These are phyloP conservation scores for Podarcis raffonei DNA, from an alignment of 2,113 vertebrate species.

Conservation along the genomic window DNA sequence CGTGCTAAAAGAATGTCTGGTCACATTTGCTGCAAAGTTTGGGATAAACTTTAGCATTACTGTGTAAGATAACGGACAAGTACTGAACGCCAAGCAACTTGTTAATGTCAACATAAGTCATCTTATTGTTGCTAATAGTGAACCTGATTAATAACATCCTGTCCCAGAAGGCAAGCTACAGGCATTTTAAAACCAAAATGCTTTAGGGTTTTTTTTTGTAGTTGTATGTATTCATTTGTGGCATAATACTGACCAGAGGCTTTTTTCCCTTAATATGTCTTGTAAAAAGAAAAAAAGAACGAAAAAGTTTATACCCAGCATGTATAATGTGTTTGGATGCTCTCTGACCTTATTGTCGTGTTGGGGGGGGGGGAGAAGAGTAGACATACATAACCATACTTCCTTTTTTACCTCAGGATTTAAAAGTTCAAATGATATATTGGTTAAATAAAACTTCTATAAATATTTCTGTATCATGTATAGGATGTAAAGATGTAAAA, in stretches of 20 bases:
- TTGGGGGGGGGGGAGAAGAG: constrained; percentile 28
- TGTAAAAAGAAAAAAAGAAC: constrained; percentile 44
- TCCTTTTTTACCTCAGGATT: constrained; percentile 88
- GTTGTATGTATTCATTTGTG: constrained; percentile 45
- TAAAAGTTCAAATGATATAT: constrained; percentile 81
- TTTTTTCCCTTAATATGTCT: constrained; percentile 23
- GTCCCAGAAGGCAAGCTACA: constrained; percentile 34
- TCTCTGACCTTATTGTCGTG: constrained; percentile 47
- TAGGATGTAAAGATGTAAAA: constrained; percentile 84
- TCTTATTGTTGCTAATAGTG: constrained; percentile 17
- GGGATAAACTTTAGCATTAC: constrained; percentile 16
- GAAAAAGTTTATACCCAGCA: constrained; percentile 57
- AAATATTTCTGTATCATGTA: constrained; percentile 83
- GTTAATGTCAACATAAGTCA: constrained; percentile 27
- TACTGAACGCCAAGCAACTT: background rate
- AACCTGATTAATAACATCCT: constrained; percentile 4
- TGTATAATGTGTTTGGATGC: constrained; percentile 61
- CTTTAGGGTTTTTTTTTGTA: constrained; percentile 19
- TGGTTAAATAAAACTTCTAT: constrained; percentile 81
- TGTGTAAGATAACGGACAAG: background rate
- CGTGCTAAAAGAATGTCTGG: background rate
- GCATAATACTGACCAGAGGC: constrained; percentile 55
- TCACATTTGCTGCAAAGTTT: background rate
- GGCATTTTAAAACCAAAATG: constrained; percentile 25
- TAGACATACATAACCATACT: constrained; percentile 61